Base-by-base conservation (phyloP, 2,113 vertebrate genomes). In the Elaphurus davidianus region DNA sequence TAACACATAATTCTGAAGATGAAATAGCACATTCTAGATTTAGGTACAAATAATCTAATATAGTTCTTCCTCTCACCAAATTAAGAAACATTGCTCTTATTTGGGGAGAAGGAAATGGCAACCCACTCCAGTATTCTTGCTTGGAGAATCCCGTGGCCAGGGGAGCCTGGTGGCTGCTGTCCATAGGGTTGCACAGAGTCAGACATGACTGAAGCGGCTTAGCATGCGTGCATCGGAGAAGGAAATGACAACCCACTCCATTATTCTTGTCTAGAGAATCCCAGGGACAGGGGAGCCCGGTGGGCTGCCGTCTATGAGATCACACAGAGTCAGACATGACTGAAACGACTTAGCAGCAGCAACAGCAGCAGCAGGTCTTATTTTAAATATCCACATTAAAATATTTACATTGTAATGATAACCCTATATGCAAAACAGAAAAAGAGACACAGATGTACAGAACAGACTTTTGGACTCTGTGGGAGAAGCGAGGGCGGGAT, bases 351-450 rank as follows among this genome's bases (percentile, higher is more conserved):
- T 67, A 67, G 33, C 33, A 67, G 19, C 19, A 71, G 9, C 43
- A 45, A 45, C 52, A 16, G 15, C 64, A 71, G 6, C 4, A 17
- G 16, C n/a, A 71, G 6, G 3, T 83, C 64, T 76, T 47, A 55
- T 93, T 86, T 83, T 83, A 67, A 95, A 59, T 67, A 78, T 36
- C 21, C 36, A 78, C 25, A 21, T 87, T 87, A 64, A 94, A 67
- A 78, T 78, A 4, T 62, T 27, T 94, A 54, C 16, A 52, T 45
- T 13, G 43, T 50, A 50, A 50, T 50, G 47, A 13, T 50, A 50
- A 50, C 47, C 47, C 47, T 50, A 50, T 50, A 50, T 50, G 47
- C 47, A 50, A 50, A 14, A 50, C 12, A 50, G 47, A 50, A 50
- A 50, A 50, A 50, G 47, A 14, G 12, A 50, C 47, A 50, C 47